Evolutionary conservation across 1,140 invertebrate species (phyloP), one percentile per base, ranked within the genome.

Genomic region (Bilobella aurantiaca): DNA sequence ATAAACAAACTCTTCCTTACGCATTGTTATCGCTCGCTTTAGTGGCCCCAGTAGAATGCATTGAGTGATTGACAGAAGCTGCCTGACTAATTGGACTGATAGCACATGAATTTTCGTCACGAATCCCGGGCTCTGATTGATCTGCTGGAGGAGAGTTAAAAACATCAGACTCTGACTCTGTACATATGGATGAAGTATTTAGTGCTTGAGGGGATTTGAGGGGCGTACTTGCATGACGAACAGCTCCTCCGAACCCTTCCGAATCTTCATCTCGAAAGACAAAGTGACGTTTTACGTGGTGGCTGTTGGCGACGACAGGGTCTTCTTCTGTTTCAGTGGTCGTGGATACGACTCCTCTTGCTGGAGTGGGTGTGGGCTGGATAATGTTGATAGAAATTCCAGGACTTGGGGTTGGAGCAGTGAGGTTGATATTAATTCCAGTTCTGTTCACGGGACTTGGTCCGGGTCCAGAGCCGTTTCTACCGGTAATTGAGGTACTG

Each of bases 351-450:
- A n/a, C n/a, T n/a, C 31, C n/a, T 5, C 5, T 49, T 29, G 25
- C 18, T 47, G 60, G 42, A 58, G 56, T 42, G 5, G 69, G 69
- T 16, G 66, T 71, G 5, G 69, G 61, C 32, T 62, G 58, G 57
- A 66, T 71, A 34, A 71, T 21, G 29, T 71, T 68, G 14, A 71
- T 65, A 46, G 37, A 18, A 8, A 61, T 37, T 21, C 25, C 21
- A 12, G 64, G 58, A 53, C 3, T 61, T 53, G 64, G 58, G 2
- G 64, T 60, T 3, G 46, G 53, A 2, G 25, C 8, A 30, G 29
- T 58, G 25, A 29, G 25, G 3, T 14, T 3, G 28, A 31, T 28
- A 8, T 29, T 21, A 27, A 32, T 37, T n/a, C 57, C 57, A 58
- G 57, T 34, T 32, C 42, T 61, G 16, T 2, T 57, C 3, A 16